Evolutionary conservation across 2,113 vertebrate species (phyloP).

Genomic region (Stomatorhinus ivindoensis): DNA sequence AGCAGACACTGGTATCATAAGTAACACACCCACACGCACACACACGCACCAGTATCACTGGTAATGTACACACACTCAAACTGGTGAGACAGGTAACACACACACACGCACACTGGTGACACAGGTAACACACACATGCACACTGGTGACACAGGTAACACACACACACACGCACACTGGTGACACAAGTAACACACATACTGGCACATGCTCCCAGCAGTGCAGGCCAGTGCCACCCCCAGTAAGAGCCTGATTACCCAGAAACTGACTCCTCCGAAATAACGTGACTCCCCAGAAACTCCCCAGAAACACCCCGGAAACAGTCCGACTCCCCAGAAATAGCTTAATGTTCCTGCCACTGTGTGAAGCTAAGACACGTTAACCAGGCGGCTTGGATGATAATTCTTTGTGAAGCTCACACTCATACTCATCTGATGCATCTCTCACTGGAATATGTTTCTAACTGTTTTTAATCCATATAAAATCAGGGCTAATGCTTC

Average conservation of each 20-base stretch:
- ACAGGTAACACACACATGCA: too few relatives aligned
- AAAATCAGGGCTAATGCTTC: constrained; percentile 71
- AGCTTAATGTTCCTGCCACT: too few relatives aligned
- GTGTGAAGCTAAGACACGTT: neutral
- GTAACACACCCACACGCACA: neutral
- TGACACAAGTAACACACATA: neutral
- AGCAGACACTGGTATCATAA: neutral
- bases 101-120: neutral
- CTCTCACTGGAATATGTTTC: constrained; percentile 56
- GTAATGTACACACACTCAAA: neutral
- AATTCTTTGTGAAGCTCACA: constrained; percentile 32
- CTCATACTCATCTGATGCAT: constrained; percentile 38
- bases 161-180: too few relatives aligned
- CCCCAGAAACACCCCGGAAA: neutral
- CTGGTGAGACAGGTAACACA: neutral
- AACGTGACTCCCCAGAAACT: too few relatives aligned
- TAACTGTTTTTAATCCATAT: constrained; percentile 73
- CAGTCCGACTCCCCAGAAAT: neutral
- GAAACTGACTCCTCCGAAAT: too few relatives aligned
- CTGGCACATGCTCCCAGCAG: neutral
- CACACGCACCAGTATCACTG: too few relatives aligned
- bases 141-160: too few relatives aligned
- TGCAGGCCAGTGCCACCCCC: neutral
- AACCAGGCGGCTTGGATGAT: neutral
- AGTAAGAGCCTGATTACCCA: neutral